Conservation (phyloP, 1,140 invertebrate genomes). For the Drosophila miranda region DNA sequence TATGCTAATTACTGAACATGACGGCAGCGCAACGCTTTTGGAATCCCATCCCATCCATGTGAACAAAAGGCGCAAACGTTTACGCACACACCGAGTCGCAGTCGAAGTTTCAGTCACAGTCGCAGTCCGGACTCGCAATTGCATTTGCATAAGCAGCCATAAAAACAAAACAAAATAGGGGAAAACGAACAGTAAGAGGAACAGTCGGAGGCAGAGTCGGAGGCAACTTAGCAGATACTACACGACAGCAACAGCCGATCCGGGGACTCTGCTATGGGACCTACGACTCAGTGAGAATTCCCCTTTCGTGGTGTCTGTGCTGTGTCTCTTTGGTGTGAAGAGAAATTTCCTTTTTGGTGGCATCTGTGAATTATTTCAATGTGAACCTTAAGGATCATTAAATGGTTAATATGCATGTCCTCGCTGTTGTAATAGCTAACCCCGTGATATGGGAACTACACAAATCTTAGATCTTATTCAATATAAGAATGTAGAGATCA, state of each 20-base stretch:
- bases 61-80: conserved; percentile 59
- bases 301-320: conserved; percentile 4
- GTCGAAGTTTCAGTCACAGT: conserved; percentile 34
- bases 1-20: conserved; percentile 79
- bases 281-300: conserved; percentile 36
- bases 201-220: background rate
- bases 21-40: conserved; percentile 59
- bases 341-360: conserved; percentile 38
- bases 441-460: background rate
- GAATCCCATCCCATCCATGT: conserved; percentile 36
- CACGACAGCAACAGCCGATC: conserved; percentile 52
- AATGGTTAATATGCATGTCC: conserved; percentile 17
- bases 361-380: conserved; percentile 6
- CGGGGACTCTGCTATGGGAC: conserved; percentile 40
- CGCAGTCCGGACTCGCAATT: conserved; percentile 50
- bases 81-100: conserved; percentile 63
- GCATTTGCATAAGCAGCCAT: conserved; percentile 76
- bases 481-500: background rate
- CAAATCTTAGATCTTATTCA: background rate
- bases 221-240: conserved; percentile 55
- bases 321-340: conserved; percentile 23
- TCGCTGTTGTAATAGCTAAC: background rate
- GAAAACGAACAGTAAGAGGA: conserved; percentile 30
- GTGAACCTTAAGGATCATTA: conserved; percentile 23
- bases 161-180: conserved; percentile 44